phyloP scores from a whole-genome alignment of 2,888 invertebrate genomes.

The Mycogona germanica region DNA sequence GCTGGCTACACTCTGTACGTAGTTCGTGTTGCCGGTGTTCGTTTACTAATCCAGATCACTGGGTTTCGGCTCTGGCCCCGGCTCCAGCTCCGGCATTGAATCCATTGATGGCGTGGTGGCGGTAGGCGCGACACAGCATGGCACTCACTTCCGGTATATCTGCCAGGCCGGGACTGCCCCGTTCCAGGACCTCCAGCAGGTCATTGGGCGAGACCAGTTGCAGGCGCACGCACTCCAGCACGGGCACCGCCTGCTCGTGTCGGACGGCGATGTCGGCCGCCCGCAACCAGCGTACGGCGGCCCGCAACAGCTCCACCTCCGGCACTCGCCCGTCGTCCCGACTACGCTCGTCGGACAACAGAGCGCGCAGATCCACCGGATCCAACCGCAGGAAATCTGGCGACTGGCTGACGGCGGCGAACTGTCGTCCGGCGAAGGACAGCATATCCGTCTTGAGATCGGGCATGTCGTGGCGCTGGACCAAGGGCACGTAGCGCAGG shows the following conservation, averaged over 20 bases:
- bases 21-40: too few relatives aligned
- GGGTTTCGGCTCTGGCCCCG: neutral
- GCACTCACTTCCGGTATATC: slow-evolving; percentile 6
- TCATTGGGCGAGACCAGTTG: neutral
- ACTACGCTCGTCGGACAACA: neutral
- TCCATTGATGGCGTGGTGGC: neutral
- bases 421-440: neutral
- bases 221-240: neutral
- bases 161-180: neutral
- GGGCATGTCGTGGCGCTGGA: neutral
- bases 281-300: slow-evolving; percentile 7
- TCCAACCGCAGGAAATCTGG: neutral
- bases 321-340: neutral
- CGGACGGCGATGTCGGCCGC: neutral
- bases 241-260: neutral
- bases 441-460: neutral
- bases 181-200: neutral
- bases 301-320: neutral
- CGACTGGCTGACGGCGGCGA: neutral
- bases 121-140: slow-evolving; percentile 3
- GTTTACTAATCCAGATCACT: too few relatives aligned
- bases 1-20: too few relatives aligned
- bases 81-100: neutral
- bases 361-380: neutral
- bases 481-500: neutral